Base-by-base conservation (phyloP, 2,113 vertebrate species). In the Heteronetta atricapilla region DNA sequence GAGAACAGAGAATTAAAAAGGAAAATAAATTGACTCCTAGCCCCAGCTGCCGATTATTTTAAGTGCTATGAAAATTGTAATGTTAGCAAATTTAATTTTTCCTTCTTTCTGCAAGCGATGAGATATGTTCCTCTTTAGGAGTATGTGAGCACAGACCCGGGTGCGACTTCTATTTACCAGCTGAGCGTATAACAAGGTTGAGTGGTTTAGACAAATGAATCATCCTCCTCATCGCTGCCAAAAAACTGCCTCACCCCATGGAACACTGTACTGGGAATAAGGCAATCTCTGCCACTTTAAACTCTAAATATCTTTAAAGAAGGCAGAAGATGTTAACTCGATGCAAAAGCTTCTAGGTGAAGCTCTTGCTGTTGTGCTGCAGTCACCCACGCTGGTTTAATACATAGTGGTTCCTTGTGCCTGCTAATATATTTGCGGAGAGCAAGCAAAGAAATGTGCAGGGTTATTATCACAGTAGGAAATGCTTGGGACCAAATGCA, bases 401-500 rank as follows among this genome's bases (percentile, higher is more conserved):
- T 17, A 26, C 1, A 0, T 33, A 34, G 38, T 7, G 12, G 6
- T 21, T 63, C 52, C 56, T 69, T 42, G n/a, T 70, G 23, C 36
- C 72, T 75, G 63, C 63, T 22, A 20, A 33, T 0, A 1, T 2
- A 5, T 38, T 56, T 66, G 52, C 4, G 2, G 63, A 62, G 73
- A 59, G 8, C 0, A 0, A 3, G 13, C 0, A 0, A 22, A 34
- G 40, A 74, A 70, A 70, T 17, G 40, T 0, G 0, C 1, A 0
- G 55, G 12, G n/a, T 50, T 83, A 68, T 28, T 73, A 33, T 29
- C 2, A 10, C 42, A 4, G 1, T 3, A 31, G 55, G 50, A 85
- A 80, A 42, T 13, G 2, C 25, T 50, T 48, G 20, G 26, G 33
- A 10, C 25, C 2, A 8, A 53, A 58, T 6, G 25, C 1, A 5